Evolutionary conservation across 2,797 vertebrate genomes (phyloP).

Genomic region (Siniperca undulata): DNA sequence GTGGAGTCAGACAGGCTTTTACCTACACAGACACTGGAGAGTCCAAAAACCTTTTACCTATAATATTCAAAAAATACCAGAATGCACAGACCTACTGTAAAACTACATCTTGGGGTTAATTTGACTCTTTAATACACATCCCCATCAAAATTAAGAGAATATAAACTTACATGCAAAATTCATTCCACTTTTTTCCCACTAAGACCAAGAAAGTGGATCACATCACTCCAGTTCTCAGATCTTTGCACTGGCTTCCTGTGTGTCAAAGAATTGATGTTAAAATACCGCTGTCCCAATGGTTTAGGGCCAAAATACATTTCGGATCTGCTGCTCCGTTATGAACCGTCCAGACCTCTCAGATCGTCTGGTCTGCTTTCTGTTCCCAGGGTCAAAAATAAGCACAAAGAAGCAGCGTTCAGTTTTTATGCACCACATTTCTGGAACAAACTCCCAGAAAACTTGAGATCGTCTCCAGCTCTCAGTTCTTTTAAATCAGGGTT

Average conservation of each 20-base stretch:
- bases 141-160: not conserved
- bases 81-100: not conserved
- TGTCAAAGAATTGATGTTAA: not conserved
- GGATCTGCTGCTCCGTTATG: not conserved
- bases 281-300: not conserved
- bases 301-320: not conserved
- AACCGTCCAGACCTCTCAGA: not conserved
- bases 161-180: not conserved
- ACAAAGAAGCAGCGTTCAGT: not conserved
- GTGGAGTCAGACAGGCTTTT: constrained; percentile 65
- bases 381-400: not conserved
- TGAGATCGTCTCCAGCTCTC: not conserved
- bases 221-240: not conserved
- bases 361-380: not conserved
- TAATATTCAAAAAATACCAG: not conserved
- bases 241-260: not conserved
- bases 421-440: not conserved
- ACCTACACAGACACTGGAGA: constrained; percentile 51
- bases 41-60: not conserved
- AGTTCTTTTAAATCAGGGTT: not conserved
- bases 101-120: not conserved
- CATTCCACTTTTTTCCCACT: not conserved
- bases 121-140: not conserved
- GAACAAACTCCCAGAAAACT: not conserved
- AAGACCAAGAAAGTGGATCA: not conserved